Evolutionary conservation across 2,888 invertebrate genomes (phyloP).

Genomic region (Philonicus albiceps): DNA sequence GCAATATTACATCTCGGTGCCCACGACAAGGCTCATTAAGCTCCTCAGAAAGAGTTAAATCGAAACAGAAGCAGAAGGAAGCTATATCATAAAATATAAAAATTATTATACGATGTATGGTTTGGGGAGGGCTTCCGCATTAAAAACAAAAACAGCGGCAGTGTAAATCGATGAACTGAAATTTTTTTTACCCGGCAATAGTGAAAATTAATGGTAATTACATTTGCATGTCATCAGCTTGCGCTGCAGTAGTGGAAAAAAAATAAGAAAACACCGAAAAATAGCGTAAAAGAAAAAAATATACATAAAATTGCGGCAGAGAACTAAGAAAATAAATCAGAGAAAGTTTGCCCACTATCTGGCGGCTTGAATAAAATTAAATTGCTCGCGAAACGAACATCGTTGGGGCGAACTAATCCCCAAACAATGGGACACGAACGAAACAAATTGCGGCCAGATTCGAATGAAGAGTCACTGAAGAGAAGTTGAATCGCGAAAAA

Average conservation of each 20-base stretch:
- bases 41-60: background rate
- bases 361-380: background rate
- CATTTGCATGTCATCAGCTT: constrained; percentile 21
- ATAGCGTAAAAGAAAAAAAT: background rate
- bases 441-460: background rate
- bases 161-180: background rate
- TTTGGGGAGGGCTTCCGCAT: background rate
- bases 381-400: background rate
- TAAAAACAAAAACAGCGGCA: background rate
- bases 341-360: constrained; percentile 7
- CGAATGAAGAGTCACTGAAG: background rate
- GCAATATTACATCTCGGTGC: background rate
- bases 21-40: background rate
- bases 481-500: background rate
- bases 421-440: background rate
- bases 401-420: background rate
- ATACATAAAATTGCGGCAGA: background rate
- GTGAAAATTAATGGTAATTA: background rate
- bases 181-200: background rate
- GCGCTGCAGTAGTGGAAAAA: background rate
- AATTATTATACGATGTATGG: too few relatives aligned
- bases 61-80: background rate
- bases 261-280: background rate
- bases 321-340: constrained; percentile 12
- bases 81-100: background rate